Evolutionary conservation across 2,888 invertebrate genomes (phyloP).

Genomic region (Mesoligia furuncula): DNA sequence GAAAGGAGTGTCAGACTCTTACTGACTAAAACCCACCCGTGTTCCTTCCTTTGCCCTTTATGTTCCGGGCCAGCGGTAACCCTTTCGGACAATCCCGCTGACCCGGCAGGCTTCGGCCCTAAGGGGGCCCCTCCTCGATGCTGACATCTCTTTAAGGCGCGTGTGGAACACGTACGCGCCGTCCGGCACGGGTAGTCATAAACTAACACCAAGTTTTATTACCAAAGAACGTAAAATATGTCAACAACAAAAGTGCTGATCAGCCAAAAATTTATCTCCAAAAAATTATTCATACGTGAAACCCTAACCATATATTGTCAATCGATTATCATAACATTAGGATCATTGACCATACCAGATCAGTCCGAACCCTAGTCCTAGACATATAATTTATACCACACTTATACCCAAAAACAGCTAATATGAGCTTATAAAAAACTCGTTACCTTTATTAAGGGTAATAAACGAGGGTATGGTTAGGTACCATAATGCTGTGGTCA

Average conservation of each 20-base stretch:
- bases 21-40: too few relatives aligned
- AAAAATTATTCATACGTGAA: conserved; percentile 5
- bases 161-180: too few relatives aligned
- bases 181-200: too few relatives aligned
- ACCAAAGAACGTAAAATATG: neutral
- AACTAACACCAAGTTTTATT: neutral
- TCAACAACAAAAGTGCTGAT: neutral
- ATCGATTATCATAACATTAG: conserved; percentile 62
- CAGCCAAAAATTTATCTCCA: neutral
- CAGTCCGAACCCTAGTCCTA: conserved; percentile 69
- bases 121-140: too few relatives aligned
- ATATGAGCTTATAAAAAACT: conserved; percentile 79
- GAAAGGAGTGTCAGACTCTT: too few relatives aligned
- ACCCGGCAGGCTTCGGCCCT: too few relatives aligned
- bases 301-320: conserved; percentile 55
- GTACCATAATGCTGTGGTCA: conserved; percentile 81
- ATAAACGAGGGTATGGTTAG: conserved; percentile 83
- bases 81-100: too few relatives aligned
- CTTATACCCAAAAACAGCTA: conserved; percentile 73
- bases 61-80: too few relatives aligned
- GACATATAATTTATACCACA: conserved; percentile 78
- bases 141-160: too few relatives aligned
- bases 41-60: too few relatives aligned
- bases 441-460: conserved; percentile 85
- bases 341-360: conserved; percentile 52